A percentile compares a stretch with the other conserved stretches of the same genome.
These are phyloP conservation scores for Saiga tatarica DNA, from an alignment of 2,113 vertebrate species.

Conservation along the genomic window DNA sequence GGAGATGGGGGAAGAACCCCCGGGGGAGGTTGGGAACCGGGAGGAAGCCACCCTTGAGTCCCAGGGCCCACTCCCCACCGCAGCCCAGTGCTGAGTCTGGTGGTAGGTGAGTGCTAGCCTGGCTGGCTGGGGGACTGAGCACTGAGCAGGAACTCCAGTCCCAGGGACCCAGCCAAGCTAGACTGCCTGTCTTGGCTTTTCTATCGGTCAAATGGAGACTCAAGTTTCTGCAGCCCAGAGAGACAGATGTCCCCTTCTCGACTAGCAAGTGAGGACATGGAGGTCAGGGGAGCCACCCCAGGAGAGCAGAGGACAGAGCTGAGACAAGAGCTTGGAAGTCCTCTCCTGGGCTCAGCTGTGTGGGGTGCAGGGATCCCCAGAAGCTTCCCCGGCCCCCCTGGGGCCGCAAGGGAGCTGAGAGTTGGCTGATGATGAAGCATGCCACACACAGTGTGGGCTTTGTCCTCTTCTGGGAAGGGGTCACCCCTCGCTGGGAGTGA, in stretches of 20 bases:
- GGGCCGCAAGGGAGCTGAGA: not conserved
- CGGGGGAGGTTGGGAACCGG: not conserved
- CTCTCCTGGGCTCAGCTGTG: not conserved
- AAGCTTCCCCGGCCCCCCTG: fast-evolving
- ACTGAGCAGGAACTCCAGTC: not conserved
- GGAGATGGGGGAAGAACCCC: not conserved
- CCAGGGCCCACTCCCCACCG: not conserved
- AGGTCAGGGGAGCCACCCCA: not conserved
- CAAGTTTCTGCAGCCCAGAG: not conserved
- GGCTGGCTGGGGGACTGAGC: not conserved
- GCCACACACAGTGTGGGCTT: not conserved
- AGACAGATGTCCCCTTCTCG: not conserved
- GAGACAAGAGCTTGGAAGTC: not conserved
- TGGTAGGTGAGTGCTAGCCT: not conserved
- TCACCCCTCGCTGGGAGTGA: not conserved
- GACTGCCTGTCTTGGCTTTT: not conserved
- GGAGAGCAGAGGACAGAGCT: not conserved
- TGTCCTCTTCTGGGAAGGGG: not conserved
- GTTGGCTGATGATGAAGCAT: fast-evolving
- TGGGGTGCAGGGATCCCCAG: not conserved
- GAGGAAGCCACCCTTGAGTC: not conserved
- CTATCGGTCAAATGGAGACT: not conserved
- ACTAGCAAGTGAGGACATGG: not conserved
- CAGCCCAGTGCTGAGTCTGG: not conserved
- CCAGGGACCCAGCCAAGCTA: not conserved